Evolutionary conservation across 2,113 vertebrate species (phyloP).

Genomic region (Bettongia penicillata): DNA sequence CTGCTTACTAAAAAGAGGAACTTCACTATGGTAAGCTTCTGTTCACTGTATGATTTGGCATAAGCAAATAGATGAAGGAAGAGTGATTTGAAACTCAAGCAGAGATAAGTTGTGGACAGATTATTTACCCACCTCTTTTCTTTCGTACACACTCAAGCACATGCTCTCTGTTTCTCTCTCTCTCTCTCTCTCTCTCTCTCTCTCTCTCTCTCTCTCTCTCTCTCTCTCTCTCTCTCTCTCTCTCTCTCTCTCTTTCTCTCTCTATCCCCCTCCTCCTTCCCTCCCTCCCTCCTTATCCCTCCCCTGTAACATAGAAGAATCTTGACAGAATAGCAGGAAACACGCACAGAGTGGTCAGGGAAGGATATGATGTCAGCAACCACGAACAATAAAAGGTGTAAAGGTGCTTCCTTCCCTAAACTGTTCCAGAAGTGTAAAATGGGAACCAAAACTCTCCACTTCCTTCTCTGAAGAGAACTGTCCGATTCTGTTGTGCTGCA

Average conservation of each 20-base stretch:
- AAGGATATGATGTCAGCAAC: constrained; percentile 98
- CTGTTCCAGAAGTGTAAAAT: constrained; percentile 92
- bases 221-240: background rate
- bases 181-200: background rate
- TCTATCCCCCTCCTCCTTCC: background rate
- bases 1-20: constrained; percentile 88
- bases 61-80: constrained; percentile 79
- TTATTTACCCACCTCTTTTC: background rate
- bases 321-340: constrained; percentile 94
- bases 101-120: constrained; percentile 77
- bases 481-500: constrained; percentile 82
- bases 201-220: too few relatives aligned
- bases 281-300: constrained; percentile 70
- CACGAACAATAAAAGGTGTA: constrained; percentile 98
- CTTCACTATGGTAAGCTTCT: constrained; percentile 84
- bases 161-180: background rate
- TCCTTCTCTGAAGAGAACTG: constrained; percentile 85
- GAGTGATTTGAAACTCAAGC: constrained; percentile 76
- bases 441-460: constrained; percentile 92
- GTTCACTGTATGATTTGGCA: constrained; percentile 82
- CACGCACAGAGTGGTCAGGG: constrained; percentile 88
- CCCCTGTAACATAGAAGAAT: constrained; percentile 83
- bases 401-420: constrained; percentile 99
- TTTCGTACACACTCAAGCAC: constrained; percentile 56
- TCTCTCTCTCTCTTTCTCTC: background rate